Evolutionary conservation across 2,797 vertebrate species (phyloP).

Genomic region (Cuniculus paca): DNA sequence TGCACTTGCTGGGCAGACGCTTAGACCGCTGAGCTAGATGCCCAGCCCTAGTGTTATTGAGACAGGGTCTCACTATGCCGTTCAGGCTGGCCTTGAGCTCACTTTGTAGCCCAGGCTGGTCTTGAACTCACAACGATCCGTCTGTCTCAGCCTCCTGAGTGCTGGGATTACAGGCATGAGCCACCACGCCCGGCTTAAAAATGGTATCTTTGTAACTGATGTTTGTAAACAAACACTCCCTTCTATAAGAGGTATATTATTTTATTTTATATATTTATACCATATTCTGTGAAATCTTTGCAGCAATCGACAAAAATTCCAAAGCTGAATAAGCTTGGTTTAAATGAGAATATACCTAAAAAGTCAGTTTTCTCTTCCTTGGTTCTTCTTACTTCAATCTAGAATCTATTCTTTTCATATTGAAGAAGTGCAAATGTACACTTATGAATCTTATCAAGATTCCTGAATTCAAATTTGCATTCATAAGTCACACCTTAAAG

Average conservation of each 20-base stretch:
- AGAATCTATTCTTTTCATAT: background rate
- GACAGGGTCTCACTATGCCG: too few species aligned
- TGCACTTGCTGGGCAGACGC: too few species aligned
- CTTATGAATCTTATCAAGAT: background rate
- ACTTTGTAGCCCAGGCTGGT: too few species aligned
- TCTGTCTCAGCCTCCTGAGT: too few species aligned
- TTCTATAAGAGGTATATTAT: background rate
- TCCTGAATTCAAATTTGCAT: background rate
- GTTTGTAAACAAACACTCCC: background rate
- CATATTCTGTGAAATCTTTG: background rate
- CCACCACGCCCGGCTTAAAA: too few species aligned
- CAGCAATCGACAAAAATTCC: background rate
- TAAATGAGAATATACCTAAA: background rate
- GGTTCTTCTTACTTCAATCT: background rate
- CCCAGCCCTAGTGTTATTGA: too few species aligned
- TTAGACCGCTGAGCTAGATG: too few species aligned
- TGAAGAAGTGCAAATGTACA: background rate
- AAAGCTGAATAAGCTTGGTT: background rate
- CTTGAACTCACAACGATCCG: too few species aligned
- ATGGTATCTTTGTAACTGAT: constrained; percentile 12
- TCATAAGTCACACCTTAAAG: background rate
- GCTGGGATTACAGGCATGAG: too few species aligned
- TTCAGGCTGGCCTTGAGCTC: too few species aligned
- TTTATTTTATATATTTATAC: background rate
- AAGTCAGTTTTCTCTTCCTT: background rate